phyloP scores from a whole-genome alignment of 1,140 invertebrate species.

The Chrysomallon squamiferum region DNA sequence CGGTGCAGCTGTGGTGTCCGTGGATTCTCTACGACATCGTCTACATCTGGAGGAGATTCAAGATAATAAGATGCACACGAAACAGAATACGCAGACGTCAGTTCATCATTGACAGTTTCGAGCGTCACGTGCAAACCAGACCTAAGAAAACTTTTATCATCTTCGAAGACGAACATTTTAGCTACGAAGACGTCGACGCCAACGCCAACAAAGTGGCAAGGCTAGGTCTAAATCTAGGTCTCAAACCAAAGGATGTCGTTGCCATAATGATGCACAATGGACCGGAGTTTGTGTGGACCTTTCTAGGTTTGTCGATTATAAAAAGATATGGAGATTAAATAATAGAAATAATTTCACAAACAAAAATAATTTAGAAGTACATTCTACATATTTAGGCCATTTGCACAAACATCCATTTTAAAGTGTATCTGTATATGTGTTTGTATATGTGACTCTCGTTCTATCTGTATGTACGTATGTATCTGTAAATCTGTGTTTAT shows the following conservation, averaged over 20 bases:
- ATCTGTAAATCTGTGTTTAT: too few relatives aligned
- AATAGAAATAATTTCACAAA: too few relatives aligned
- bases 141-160: conserved; percentile 32
- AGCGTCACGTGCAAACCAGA: conserved; percentile 15
- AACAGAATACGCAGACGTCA: neutral
- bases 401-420: too few relatives aligned
- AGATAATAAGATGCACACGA: neutral
- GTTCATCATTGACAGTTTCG: conserved; percentile 24
- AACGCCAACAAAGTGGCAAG: conserved; percentile 30
- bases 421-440: too few relatives aligned
- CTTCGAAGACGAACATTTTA: conserved; percentile 25
- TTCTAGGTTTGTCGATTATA: conserved; percentile 24
- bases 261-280: conserved; percentile 43
- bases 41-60: neutral
- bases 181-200: conserved; percentile 28
- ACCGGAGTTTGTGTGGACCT: conserved; percentile 39
- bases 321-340: too few relatives aligned
- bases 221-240: conserved; percentile 19
- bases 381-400: too few relatives aligned
- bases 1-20: conserved; percentile 1
- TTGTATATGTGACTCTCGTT: too few relatives aligned
- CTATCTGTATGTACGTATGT: too few relatives aligned
- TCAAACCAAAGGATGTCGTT: conserved; percentile 20
- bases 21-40: conserved; percentile 6
- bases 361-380: too few relatives aligned